Evolutionary conservation across 2,797 vertebrate genomes (phyloP).

Genomic region (Chanos chanos): DNA sequence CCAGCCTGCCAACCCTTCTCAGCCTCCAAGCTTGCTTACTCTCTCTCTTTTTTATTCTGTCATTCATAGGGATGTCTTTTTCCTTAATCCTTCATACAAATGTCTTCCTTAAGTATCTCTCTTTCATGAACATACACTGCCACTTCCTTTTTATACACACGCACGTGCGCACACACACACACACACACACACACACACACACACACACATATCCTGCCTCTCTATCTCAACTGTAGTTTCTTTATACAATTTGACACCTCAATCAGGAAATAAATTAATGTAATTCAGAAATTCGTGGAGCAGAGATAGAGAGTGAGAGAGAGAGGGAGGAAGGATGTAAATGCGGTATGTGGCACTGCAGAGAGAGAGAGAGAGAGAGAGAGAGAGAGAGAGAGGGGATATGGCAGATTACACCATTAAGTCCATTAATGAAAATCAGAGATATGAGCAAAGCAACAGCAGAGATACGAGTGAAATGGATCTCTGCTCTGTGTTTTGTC

Average conservation of each 20-base stretch:
- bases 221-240: slow-evolving; percentile 18
- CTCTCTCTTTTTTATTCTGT: not conserved
- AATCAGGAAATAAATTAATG: slow-evolving; percentile 38
- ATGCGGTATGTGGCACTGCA: slow-evolving; percentile 31
- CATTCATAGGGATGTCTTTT: no score
- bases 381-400: not conserved
- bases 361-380: slow-evolving; percentile 24
- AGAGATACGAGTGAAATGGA: no score
- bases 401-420: slow-evolving; percentile 43
- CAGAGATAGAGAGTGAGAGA: not conserved
- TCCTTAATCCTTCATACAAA: slow-evolving; percentile 18
- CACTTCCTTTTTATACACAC: slow-evolving; percentile 1
- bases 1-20: slow-evolving; percentile 8
- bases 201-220: not conserved
- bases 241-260: slow-evolving; percentile 30
- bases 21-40: no score
- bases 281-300: slow-evolving; percentile 33
- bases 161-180: not conserved
- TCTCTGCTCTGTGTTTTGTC: no score
- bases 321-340: slow-evolving; percentile 26
- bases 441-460: slow-evolving; percentile 19
- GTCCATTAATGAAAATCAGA: slow-evolving; percentile 36
- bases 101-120: not conserved
- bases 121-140: not conserved
- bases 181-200: not conserved